These are phyloP conservation scores for Abscondita cerata DNA, from an alignment of 2,888 invertebrate genomes.

Conservation along the genomic window DNA sequence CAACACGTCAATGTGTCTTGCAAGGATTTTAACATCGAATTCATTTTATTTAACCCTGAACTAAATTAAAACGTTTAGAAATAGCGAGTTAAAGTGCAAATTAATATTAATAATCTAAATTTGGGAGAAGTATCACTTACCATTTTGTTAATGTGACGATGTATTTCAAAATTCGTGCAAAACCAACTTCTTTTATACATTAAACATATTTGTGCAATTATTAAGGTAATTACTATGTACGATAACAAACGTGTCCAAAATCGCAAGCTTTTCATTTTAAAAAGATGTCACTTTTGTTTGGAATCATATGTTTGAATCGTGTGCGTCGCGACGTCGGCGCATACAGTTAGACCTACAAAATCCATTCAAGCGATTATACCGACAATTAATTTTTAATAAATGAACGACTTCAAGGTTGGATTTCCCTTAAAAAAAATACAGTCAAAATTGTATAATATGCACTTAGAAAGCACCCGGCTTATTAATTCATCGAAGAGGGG, in stretches of 20 bases:
- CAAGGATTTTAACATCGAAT: background rate
- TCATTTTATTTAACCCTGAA: conserved; percentile 6
- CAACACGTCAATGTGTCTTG: background rate
- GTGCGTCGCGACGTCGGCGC: conserved; percentile 29
- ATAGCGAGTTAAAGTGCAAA: no score
- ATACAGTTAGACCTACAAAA: background rate
- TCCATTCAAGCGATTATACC: no score
- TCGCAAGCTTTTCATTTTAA: conserved; percentile 21
- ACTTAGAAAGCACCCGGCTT: conserved; percentile 54
- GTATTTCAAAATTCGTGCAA: conserved; percentile 66
- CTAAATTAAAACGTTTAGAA: background rate
- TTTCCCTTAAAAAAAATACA: no score
- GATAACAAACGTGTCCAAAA: conserved; percentile 17
- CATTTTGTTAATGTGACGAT: conserved; percentile 63
- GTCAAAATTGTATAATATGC: no score
- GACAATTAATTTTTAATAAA: conserved; percentile 3
- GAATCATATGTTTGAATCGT: conserved; percentile 5
- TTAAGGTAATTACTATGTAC: conserved; percentile 13
- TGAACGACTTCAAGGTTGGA: conserved; percentile 13
- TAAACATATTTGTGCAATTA: conserved; percentile 20
- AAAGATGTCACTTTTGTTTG: background rate
- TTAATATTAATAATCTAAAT: no score
- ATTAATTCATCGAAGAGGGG: conserved; percentile 55
- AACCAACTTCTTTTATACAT: conserved; percentile 62
- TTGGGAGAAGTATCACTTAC: conserved; percentile 57